Percentiles rank a stretch among this genome's conserved stretches.
Evolutionary conservation across 2,888 invertebrate genomes (phyloP).

Genomic region (Lacanobia oleracea): DNA sequence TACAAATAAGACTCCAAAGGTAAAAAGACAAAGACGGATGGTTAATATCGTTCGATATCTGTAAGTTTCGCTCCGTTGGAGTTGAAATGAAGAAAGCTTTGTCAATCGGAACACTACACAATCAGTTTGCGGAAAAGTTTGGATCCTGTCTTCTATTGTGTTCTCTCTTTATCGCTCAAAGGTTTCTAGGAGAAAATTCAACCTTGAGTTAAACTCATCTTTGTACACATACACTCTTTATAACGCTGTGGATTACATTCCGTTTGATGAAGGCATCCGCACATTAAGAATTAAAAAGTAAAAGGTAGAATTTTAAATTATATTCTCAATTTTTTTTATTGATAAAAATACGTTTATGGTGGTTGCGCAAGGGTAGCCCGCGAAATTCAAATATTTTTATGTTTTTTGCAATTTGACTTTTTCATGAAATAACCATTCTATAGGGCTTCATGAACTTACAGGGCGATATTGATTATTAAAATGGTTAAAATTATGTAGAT

Average conservation of each 20-base stretch:
- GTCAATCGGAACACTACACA: constrained; percentile 13
- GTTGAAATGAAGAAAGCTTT: constrained; percentile 19
- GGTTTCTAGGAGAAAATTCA: neutral
- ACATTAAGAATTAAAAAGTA: neutral
- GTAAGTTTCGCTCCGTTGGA: constrained; percentile 37
- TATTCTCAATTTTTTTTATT: neutral
- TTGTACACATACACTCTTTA: neutral
- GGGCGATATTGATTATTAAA: too few species aligned
- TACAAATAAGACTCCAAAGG: neutral
- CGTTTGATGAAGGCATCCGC: too few species aligned
- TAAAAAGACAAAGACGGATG: neutral
- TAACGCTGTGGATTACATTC: too few species aligned
- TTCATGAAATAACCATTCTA: too few species aligned
- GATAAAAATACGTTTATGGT: neutral
- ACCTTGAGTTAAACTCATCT: neutral
- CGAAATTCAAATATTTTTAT: too few species aligned
- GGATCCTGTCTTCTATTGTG: neutral
- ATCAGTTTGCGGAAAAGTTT: neutral
- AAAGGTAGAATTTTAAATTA: neutral
- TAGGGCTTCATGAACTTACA: too few species aligned
- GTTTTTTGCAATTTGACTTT: too few species aligned
- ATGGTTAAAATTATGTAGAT: too few species aligned
- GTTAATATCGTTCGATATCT: constrained; percentile 6
- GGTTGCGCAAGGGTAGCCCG: too few species aligned
- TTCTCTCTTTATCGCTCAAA: neutral